Percentiles rank a stretch among this genome's conserved stretches.
phyloP scores from a whole-genome alignment of 2,113 vertebrate species.

The Psammodynastes pulverulentus region DNA sequence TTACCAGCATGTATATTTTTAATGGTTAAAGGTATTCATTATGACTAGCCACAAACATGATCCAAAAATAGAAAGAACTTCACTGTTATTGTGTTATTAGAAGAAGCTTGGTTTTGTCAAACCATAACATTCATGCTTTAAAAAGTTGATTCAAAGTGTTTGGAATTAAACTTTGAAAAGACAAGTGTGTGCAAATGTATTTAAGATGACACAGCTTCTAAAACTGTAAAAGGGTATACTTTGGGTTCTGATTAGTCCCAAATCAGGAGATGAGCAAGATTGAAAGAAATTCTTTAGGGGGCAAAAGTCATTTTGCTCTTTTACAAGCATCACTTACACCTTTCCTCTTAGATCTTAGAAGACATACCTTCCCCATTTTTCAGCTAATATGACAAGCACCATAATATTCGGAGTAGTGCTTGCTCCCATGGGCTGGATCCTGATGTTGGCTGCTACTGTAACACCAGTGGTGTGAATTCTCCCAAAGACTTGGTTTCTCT shows the following conservation, averaged over 20 bases:
- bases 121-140: neutral
- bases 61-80: neutral
- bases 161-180: neutral
- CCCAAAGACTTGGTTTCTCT: neutral
- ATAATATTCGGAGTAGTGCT: neutral
- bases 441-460: slow-evolving; percentile 13
- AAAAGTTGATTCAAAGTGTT: neutral
- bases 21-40: neutral
- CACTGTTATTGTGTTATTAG: neutral
- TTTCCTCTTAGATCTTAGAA: neutral
- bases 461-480: slow-evolving; percentile 6
- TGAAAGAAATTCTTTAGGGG: neutral
- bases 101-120: neutral
- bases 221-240: neutral
- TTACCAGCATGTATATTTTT: neutral
- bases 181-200: neutral
- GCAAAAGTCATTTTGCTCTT: neutral
- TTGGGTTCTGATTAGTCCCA: neutral
- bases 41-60: neutral
- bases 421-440: slow-evolving; percentile 26
- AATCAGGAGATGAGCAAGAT: neutral
- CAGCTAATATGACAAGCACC: fast-evolving
- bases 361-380: fast-evolving
- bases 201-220: neutral
- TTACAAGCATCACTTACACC: neutral